Evolutionary conservation across 2,888 invertebrate species (phyloP).

Genomic region (Nephrocerus scutellatus): DNA sequence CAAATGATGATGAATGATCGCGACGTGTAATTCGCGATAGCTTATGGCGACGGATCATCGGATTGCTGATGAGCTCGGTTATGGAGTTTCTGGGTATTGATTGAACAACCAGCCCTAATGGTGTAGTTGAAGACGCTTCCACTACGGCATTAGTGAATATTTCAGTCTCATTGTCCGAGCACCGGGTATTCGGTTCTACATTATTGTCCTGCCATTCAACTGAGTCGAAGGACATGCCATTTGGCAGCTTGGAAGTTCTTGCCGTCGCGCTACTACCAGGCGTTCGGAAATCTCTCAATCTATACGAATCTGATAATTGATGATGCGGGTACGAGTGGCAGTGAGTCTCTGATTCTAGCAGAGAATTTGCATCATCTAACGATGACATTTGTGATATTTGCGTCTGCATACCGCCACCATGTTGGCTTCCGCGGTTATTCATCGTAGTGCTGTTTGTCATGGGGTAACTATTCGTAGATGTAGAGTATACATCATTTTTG

Average conservation of each 20-base stretch:
- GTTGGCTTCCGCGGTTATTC: constrained; percentile 7
- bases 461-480: constrained; percentile 15
- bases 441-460: constrained; percentile 17
- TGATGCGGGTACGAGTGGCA: too few species aligned
- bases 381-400: constrained; percentile 41
- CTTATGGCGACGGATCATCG: constrained; percentile 28
- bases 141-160: constrained; percentile 18
- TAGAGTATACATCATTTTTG: constrained; percentile 34
- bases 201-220: constrained; percentile 21
- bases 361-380: constrained; percentile 38
- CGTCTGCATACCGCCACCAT: constrained; percentile 33
- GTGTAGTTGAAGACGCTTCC: constrained; percentile 15
- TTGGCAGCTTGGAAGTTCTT: too few species aligned
- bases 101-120: constrained; percentile 17
- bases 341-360: constrained; percentile 37
- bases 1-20: constrained; percentile 15
- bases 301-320: too few species aligned
- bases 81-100: constrained; percentile 24
- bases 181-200: constrained; percentile 17
- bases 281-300: too few species aligned
- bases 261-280: too few species aligned
- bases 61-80: constrained; percentile 25
- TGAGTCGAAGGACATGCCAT: constrained; percentile 19
- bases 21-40: constrained; percentile 33
- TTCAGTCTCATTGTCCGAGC: constrained; percentile 23